Evolutionary conservation across 92 coral and sea anemone species (phyloP).

Genomic region (Paragorgia papillata): DNA sequence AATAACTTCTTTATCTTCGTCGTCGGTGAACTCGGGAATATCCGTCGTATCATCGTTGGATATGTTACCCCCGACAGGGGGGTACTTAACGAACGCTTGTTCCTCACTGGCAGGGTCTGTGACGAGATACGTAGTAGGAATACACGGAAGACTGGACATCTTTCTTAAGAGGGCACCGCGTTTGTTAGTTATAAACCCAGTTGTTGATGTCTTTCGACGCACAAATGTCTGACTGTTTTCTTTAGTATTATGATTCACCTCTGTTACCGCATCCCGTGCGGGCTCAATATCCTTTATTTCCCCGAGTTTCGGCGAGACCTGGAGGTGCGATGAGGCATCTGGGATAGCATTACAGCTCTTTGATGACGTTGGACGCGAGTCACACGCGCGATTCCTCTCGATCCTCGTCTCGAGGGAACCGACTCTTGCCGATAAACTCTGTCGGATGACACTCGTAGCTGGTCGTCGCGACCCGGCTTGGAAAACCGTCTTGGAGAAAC

Average conservation of each 20-base stretch:
- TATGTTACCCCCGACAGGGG: conserved; percentile 67
- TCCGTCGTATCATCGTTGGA: conserved; percentile 12
- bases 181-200: conserved; percentile 81
- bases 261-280: neutral
- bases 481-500: conserved; percentile 22
- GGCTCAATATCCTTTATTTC: neutral
- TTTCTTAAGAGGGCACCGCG: conserved; percentile 77
- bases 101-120: conserved; percentile 88
- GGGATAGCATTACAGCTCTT: conserved; percentile 12
- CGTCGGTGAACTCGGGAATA: conserved; percentile 82
- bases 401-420: conserved; percentile 7
- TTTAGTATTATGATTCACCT: neutral
- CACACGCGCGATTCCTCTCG: neutral
- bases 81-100: conserved; percentile 87
- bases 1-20: conserved; percentile 92
- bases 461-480: conserved; percentile 23
- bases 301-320: conserved; percentile 12
- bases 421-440: conserved; percentile 32
- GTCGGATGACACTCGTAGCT: conserved; percentile 41
- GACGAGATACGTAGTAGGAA: conserved; percentile 95
- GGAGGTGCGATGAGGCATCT: neutral
- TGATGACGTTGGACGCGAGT: conserved; percentile 29
- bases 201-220: conserved; percentile 8
- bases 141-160: conserved; percentile 91
- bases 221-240: neutral